Conservation (phyloP, 2,113 vertebrate genomes). For the Orthonyx spaldingii region DNA sequence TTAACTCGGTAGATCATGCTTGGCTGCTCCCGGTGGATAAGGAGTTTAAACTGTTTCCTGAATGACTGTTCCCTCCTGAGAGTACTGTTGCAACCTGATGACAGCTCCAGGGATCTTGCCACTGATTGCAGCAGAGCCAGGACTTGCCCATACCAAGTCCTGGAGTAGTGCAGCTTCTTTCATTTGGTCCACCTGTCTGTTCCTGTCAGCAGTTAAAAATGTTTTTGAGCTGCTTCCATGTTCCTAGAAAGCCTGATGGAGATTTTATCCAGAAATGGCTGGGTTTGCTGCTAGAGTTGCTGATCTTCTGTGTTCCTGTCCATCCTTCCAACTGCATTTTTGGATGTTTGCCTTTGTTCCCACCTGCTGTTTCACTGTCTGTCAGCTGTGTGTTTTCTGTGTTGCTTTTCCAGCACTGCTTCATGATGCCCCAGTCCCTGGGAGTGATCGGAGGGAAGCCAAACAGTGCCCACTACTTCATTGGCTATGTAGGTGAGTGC, state of each 20-base stretch:
- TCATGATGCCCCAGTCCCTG: slow-evolving; percentile 96
- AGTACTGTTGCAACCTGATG: neutral
- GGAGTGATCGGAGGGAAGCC: slow-evolving; percentile 97
- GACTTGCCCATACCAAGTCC: neutral
- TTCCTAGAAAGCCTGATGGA: neutral
- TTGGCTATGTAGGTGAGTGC: slow-evolving; percentile 92
- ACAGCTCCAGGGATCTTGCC: neutral
- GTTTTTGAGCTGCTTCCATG: neutral
- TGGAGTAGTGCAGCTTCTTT: neutral
- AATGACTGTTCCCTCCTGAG: neutral
- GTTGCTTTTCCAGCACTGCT: slow-evolving; percentile 86
- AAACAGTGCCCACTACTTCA: slow-evolving; percentile 99
- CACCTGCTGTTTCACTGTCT: slow-evolving; percentile 25
- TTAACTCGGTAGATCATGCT: neutral
- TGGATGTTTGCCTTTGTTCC: neutral
- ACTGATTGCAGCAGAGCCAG: neutral
- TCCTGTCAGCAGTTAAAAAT: neutral
- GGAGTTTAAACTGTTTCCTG: neutral
- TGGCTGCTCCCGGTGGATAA: neutral
- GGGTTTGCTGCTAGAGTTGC: neutral
- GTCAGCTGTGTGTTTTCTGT: slow-evolving; percentile 38
- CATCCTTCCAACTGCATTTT: neutral
- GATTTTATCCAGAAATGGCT: neutral
- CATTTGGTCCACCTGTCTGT: neutral
- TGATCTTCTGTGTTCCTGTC: neutral